Percentiles rank a stretch among this genome's conserved stretches.
phyloP scores from a whole-genome alignment of 1,140 invertebrate species.

The Tetragonula clypearis region DNA sequence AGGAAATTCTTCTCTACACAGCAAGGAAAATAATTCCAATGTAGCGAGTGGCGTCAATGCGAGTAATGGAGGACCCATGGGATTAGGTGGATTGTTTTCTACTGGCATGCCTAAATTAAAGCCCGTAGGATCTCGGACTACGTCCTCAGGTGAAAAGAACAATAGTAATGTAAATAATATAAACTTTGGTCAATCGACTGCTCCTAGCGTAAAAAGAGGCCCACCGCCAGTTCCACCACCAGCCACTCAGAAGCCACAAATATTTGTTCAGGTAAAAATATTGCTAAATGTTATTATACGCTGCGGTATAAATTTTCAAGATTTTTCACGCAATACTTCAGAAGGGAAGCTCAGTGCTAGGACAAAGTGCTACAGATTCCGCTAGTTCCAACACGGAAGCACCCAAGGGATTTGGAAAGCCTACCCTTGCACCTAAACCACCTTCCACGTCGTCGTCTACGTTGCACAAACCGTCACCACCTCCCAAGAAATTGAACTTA shows the following conservation, averaged over 20 bases:
- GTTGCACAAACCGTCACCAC: conserved; percentile 81
- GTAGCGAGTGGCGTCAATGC: conserved; percentile 78
- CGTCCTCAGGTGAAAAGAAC: conserved; percentile 73
- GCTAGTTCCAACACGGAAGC: conserved; percentile 55
- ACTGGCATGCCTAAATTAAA: conserved; percentile 94
- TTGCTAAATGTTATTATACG: neutral
- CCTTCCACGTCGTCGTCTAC: conserved; percentile 70
- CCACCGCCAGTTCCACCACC: conserved; percentile 83
- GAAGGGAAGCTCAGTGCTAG: conserved; percentile 28
- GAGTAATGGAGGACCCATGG: conserved; percentile 77
- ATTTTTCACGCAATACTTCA: neutral
- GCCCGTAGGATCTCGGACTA: conserved; percentile 86
- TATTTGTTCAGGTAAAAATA: conserved; percentile 68
- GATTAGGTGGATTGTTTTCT: conserved; percentile 90
- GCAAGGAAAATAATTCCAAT: conserved; percentile 66
- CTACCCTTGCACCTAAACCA: conserved; percentile 82
- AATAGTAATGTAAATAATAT: conserved; percentile 67
- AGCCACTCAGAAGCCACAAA: conserved; percentile 81
- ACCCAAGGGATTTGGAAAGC: conserved; percentile 80
- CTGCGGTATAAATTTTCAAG: neutral
- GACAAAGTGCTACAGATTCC: conserved; percentile 47
- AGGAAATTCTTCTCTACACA: conserved; percentile 72
- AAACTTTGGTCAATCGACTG: conserved; percentile 54
- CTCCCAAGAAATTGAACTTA: conserved; percentile 79
- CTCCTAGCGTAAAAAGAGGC: conserved; percentile 78